Base-by-base conservation (phyloP, 2,113 vertebrate species). In the Narcine bancroftii region DNA sequence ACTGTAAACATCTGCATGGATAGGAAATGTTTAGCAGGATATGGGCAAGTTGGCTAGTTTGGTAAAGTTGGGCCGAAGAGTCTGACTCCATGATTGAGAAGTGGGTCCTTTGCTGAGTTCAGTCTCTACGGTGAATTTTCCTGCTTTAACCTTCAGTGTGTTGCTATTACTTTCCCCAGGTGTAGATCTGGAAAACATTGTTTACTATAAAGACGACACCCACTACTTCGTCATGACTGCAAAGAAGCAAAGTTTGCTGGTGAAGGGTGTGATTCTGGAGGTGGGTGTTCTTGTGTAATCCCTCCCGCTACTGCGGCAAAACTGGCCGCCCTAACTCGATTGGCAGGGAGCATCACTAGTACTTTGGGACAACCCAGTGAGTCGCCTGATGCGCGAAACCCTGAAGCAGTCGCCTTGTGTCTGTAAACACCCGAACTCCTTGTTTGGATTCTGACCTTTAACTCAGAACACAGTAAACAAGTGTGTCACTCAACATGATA, bases 191-290 rank as follows among this genome's bases (percentile, higher is more conserved):
- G 99, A 99, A 96, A 99, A 99, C 95, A 99, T 99, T 17, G 99
- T 99, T 93, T 99, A 99, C 96, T 99, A 99, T 95, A 99, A 99
- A 95, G 99, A 99, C 92, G 99, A 99, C 95, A 99, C 99, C 0
- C 99, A 99, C 95, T 99, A 99, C 95, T 99, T 99, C 94, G 99
- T 99, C 92, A 99, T 99, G 99, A 99, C 99, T 91, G 99, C 99
- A 96, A 99, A 99, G 96, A 99, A 99, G 93, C 98, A 98, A 95
- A 99, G 98, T 93, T 95, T 99, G 93, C 94, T 99, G 95, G 98
- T 99, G 94, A 99, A 99, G 95, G 98, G 99, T 92, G 99, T 99
- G 94, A 99, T 99, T 95, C 94, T 98, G 92, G 97, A 98, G 93
- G 99, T 99, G 95, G 95, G 98, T 97, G 56, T 21, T 39, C 65